These are phyloP conservation scores for Desmophyllum pertusum DNA, from an alignment of 92 coral and sea anemone species.

Conservation along the genomic window DNA sequence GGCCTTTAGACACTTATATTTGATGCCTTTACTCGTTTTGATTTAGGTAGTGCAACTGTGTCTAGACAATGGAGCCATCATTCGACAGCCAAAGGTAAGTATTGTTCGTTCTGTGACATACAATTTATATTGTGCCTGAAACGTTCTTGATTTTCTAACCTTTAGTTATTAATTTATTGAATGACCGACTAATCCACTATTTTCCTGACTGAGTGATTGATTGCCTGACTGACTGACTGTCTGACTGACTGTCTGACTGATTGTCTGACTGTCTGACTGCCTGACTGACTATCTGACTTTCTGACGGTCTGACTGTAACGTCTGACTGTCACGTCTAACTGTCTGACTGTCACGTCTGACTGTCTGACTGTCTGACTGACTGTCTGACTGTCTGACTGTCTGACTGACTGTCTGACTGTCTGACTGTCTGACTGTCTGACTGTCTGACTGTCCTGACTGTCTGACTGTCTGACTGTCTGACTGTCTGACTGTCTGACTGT, in stretches of 20 bases:
- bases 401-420: not conserved
- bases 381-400: too few species aligned
- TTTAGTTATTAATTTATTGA: not conserved
- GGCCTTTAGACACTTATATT: not conserved
- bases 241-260: too few species aligned
- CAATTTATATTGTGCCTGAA: too few species aligned
- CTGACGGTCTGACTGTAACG: not conserved
- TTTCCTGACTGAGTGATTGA: too few species aligned
- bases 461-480: too few species aligned
- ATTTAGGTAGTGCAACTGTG: slow-evolving; percentile 61
- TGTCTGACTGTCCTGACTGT: not conserved
- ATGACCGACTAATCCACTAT: not conserved
- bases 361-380: not conserved
- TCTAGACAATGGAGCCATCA: slow-evolving; percentile 57
- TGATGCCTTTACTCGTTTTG: not conserved
- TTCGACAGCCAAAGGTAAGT: slow-evolving; percentile 68
- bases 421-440: too few species aligned
- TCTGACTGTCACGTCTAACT: not conserved
- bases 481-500: too few species aligned
- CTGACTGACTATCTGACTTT: not conserved
- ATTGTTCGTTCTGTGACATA: too few species aligned
- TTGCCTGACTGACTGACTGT: too few species aligned
- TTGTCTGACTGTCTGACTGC: not conserved
- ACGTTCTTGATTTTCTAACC: too few species aligned
- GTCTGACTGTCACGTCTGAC: not conserved